A percentile compares a stretch with the other conserved stretches of the same genome.
These are phyloP conservation scores for Sinocyclocheilus anshuiensis DNA, from an alignment of 2,113 vertebrate species.

Conservation along the genomic window DNA sequence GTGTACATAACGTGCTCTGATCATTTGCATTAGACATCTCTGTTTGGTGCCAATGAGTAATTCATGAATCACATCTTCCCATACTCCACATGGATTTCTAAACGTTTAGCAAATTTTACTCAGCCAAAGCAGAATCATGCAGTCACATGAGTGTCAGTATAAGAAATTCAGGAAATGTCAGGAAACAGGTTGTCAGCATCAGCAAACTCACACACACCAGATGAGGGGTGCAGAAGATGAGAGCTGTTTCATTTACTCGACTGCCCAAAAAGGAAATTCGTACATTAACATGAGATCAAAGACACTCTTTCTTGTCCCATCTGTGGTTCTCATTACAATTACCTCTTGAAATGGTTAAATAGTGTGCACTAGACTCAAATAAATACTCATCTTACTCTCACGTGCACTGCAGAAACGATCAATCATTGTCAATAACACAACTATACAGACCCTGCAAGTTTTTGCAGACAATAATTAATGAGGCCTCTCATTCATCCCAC, in stretches of 20 bases:
- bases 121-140: slow-evolving; percentile 1
- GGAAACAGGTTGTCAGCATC: slow-evolving; percentile 38
- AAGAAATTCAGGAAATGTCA: slow-evolving; percentile 9
- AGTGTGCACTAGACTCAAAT: background rate
- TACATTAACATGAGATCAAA: slow-evolving; percentile 38
- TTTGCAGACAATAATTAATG: slow-evolving; percentile 25
- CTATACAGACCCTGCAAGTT: slow-evolving; percentile 18
- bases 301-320: slow-evolving; percentile 26
- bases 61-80: slow-evolving; percentile 23
- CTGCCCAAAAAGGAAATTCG: slow-evolving; percentile 16
- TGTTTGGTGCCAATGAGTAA: slow-evolving; percentile 33
- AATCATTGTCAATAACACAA: slow-evolving; percentile 29
- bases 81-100: background rate
- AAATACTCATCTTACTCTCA: background rate
- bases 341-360: slow-evolving; percentile 14
- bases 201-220: background rate
- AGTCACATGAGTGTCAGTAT: background rate
- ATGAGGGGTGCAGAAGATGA: background rate
- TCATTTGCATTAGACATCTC: background rate
- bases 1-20: slow-evolving; percentile 13
- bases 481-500: slow-evolving; percentile 22
- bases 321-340: slow-evolving; percentile 1
- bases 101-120: background rate
- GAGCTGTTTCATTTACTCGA: slow-evolving; percentile 17
- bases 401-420: background rate